Conservation (phyloP, 2,113 vertebrate species). For the Crotalus helleri region DNA sequence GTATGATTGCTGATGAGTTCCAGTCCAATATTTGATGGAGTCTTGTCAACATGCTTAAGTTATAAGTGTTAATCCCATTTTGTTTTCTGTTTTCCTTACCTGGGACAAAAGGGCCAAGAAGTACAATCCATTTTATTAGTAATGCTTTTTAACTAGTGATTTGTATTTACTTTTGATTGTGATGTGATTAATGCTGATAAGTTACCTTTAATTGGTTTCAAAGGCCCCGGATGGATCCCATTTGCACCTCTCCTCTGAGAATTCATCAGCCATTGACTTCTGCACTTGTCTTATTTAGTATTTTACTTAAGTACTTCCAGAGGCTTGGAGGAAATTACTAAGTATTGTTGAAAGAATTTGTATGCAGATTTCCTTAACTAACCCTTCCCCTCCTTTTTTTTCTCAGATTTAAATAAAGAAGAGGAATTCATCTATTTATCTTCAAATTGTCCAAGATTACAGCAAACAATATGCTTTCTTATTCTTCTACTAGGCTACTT, state of each 20-base stretch:
- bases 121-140: slow-evolving; percentile 9
- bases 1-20: background rate
- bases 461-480: slow-evolving; percentile 26
- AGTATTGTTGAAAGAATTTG: slow-evolving; percentile 27
- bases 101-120: slow-evolving; percentile 44
- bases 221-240: slow-evolving; percentile 41
- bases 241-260: slow-evolving; percentile 46
- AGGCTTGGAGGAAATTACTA: slow-evolving; percentile 27
- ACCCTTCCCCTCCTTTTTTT: slow-evolving; percentile 1
- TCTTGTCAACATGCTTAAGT: background rate
- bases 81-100: background rate
- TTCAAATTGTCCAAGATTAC: slow-evolving; percentile 39
- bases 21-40: background rate
- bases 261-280: slow-evolving; percentile 48
- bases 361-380: background rate
- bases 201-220: slow-evolving; percentile 50
- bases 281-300: slow-evolving; percentile 46
- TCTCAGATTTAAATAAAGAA: slow-evolving; percentile 41
- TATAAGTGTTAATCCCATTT: background rate
- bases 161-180: slow-evolving; percentile 64
- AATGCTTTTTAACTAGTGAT: slow-evolving; percentile 37
- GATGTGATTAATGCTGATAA: slow-evolving; percentile 60
- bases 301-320: slow-evolving; percentile 46
- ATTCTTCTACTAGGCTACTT: slow-evolving; percentile 24
- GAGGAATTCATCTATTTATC: slow-evolving; percentile 35